Evolutionary conservation across 2,888 invertebrate species (phyloP).

Genomic region (Pherbina coryleti): DNA sequence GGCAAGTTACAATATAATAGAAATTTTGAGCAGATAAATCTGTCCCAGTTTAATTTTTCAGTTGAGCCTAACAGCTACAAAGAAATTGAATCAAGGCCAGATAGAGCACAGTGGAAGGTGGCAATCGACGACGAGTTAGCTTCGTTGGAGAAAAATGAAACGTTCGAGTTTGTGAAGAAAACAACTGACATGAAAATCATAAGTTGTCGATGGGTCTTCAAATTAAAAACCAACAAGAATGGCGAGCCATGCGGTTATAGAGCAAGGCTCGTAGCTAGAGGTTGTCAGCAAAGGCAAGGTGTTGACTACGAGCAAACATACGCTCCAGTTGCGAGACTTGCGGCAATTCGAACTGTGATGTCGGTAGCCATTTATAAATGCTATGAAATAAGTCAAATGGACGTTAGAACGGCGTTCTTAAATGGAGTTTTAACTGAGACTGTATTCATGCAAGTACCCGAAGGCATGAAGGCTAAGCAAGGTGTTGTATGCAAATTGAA

Average conservation of each 20-base stretch:
- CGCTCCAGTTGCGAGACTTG: not conserved
- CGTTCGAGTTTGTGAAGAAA: too few species aligned
- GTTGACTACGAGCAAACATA: not conserved
- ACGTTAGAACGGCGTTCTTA: conserved; percentile 27
- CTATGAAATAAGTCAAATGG: conserved; percentile 30
- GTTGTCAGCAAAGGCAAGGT: not conserved
- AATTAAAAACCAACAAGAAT: not conserved
- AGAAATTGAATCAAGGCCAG: not conserved
- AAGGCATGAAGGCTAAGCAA: conserved; percentile 7
- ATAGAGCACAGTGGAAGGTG: not conserved
- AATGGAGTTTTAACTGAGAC: conserved; percentile 9
- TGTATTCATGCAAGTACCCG: conserved; percentile 17
- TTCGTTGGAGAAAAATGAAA: conserved; percentile 18
- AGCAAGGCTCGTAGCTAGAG: not conserved
- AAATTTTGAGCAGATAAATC: conserved; percentile 2
- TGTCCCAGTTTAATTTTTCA: conserved; percentile 37
- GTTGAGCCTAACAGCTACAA: not conserved
- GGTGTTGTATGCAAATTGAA: not conserved
- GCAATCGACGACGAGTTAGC: not conserved
- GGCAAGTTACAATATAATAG: too few species aligned
- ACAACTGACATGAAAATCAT: not conserved
- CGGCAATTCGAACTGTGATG: not conserved
- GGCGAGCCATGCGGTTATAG: too few species aligned
- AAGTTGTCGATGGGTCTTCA: not conserved
- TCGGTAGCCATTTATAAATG: conserved; percentile 14